Evolutionary conservation across 2,797 vertebrate genomes (phyloP).

Genomic region (Glossophaga mutica): DNA sequence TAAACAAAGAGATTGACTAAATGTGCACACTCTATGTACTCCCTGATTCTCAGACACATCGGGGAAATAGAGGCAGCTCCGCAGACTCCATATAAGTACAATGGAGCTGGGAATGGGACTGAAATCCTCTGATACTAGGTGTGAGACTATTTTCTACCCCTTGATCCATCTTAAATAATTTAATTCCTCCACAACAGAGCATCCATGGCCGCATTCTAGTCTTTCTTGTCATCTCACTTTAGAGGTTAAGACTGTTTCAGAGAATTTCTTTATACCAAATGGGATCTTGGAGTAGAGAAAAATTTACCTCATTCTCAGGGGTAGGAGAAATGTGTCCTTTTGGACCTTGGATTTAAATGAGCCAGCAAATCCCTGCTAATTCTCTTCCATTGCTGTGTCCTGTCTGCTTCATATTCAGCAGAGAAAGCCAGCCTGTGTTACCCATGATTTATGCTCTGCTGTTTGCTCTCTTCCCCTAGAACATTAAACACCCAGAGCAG

Average conservation of each 20-base stretch:
- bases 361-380: slow-evolving; percentile 58
- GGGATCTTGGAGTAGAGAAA: slow-evolving; percentile 17
- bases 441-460: slow-evolving; percentile 65
- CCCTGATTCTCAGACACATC: neutral
- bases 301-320: slow-evolving; percentile 45
- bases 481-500: slow-evolving; percentile 59
- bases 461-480: slow-evolving; percentile 59
- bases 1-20: neutral
- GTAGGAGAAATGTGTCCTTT: slow-evolving; percentile 12
- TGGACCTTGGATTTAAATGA: slow-evolving; percentile 62
- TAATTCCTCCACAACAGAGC: slow-evolving; percentile 10
- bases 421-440: slow-evolving; percentile 57
- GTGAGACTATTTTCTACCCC: neutral
- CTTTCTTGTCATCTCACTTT: neutral
- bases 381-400: slow-evolving; percentile 53
- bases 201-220: neutral
- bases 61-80: slow-evolving; percentile 10
- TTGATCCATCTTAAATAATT: slow-evolving; percentile 14
- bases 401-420: slow-evolving; percentile 47
- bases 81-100: neutral
- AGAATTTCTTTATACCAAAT: slow-evolving; percentile 55
- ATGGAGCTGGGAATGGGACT: neutral
- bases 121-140: neutral
- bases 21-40: neutral
- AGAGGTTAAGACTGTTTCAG: slow-evolving; percentile 6